Evolutionary conservation across 2,888 invertebrate genomes (phyloP).

Genomic region (Phyllotreta striolata): DNA sequence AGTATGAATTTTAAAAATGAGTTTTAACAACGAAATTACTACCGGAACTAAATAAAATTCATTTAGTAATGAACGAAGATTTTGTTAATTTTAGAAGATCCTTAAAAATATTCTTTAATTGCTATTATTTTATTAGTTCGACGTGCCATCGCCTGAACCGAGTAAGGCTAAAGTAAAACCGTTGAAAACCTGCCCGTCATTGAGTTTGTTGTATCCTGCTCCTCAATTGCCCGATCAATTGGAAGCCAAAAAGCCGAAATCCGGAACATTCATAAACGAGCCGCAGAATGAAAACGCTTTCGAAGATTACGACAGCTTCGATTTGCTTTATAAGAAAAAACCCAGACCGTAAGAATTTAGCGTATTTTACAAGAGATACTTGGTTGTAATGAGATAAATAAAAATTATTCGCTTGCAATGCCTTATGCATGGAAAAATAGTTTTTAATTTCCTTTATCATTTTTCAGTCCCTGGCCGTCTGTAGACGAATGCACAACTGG

Average conservation of each 20-base stretch:
- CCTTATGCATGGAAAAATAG: no score
- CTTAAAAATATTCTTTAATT: no score
- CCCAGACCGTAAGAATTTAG: slow-evolving; percentile 42
- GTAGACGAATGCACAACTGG: background rate
- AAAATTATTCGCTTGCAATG: no score
- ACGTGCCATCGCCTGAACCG: slow-evolving; percentile 55
- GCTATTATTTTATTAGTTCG: slow-evolving; percentile 44
- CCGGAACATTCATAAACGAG: slow-evolving; percentile 57
- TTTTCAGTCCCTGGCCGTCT: slow-evolving; percentile 4
- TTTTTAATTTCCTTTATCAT: background rate
- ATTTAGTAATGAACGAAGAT: no score
- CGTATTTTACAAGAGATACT: background rate
- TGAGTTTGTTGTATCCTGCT: slow-evolving; percentile 52
- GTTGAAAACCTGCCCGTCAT: slow-evolving; percentile 50
- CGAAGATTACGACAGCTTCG: slow-evolving; percentile 51
- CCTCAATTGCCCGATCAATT: slow-evolving; percentile 51
- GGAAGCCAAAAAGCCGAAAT: slow-evolving; percentile 54
- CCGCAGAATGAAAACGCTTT: slow-evolving; percentile 1
- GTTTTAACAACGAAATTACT: no score
- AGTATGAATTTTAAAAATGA: background rate
- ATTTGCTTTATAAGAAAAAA: slow-evolving; percentile 49
- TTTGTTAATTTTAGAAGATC: no score
- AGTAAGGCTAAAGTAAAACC: slow-evolving; percentile 54
- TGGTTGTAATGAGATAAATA: no score
- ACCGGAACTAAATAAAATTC: no score